phyloP scores from a whole-genome alignment of 2,797 vertebrate species.

The Chiroxiphia lanceolata region DNA sequence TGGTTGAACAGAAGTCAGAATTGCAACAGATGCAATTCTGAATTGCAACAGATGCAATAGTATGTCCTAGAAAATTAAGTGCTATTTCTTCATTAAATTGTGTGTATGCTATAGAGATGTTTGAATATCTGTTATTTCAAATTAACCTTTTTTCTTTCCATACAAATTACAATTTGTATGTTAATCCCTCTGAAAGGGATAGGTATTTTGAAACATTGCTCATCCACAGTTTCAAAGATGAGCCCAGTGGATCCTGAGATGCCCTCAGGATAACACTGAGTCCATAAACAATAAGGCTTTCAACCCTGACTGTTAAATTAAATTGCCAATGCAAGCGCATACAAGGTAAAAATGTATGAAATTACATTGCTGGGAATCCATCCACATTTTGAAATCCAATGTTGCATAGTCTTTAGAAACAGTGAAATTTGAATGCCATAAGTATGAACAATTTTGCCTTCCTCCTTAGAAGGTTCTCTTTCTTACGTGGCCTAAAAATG shows the following conservation, averaged over 20 bases:
- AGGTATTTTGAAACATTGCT: neutral
- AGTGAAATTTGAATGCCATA: neutral
- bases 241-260: neutral
- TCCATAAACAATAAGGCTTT: neutral
- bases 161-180: neutral
- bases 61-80: neutral
- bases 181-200: neutral
- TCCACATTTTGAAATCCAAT: neutral
- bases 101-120: neutral
- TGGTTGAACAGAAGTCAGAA: neutral
- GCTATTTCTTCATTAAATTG: neutral
- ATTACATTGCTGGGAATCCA: neutral
- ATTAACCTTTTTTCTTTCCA: neutral
- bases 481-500: neutral
- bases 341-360: neutral
- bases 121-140: neutral
- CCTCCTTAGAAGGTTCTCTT: neutral
- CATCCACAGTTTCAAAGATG: neutral
- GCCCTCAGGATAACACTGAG: neutral
- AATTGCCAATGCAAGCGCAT: neutral
- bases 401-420: neutral
- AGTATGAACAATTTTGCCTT: neutral
- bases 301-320: neutral
- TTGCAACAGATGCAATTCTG: neutral
- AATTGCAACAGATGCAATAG: neutral